Evolutionary conservation across 2,113 vertebrate species (phyloP).

Genomic region (Mixornis gularis): DNA sequence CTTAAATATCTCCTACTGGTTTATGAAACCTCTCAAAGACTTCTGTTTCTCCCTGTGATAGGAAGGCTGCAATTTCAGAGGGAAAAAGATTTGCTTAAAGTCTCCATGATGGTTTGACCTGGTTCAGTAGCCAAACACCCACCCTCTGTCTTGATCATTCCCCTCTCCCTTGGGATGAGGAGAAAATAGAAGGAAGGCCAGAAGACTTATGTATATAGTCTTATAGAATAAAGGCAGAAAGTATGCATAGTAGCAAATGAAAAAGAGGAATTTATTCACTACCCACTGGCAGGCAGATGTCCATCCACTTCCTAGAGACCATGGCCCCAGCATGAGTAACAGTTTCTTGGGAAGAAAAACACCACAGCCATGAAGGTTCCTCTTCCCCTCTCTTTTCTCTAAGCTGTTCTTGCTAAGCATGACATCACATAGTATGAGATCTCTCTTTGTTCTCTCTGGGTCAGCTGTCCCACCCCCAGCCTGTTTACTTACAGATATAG

Average conservation of each 20-base stretch:
- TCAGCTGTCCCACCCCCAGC: neutral
- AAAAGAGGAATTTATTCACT: neutral
- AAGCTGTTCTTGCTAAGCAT: neutral
- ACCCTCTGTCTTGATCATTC: neutral
- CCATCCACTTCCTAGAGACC: neutral
- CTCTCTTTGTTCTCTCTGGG: neutral
- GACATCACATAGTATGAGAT: neutral
- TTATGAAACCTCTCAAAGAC: neutral
- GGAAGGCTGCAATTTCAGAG: neutral
- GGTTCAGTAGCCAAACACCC: accelerated
- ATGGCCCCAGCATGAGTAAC: neutral
- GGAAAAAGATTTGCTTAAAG: neutral
- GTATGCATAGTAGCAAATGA: neutral
- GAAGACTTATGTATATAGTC: neutral
- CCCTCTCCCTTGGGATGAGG: neutral
- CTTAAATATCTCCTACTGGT: neutral
- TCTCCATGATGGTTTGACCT: neutral
- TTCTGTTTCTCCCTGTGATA: neutral
- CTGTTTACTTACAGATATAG: neutral
- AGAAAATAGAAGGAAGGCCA: neutral
- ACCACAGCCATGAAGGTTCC: neutral
- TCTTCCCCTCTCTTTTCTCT: neutral
- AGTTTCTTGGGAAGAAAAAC: neutral
- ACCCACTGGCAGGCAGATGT: neutral
- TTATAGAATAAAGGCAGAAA: neutral